Conservation (phyloP, 2,113 vertebrate species). For the Puma concolor region DNA sequence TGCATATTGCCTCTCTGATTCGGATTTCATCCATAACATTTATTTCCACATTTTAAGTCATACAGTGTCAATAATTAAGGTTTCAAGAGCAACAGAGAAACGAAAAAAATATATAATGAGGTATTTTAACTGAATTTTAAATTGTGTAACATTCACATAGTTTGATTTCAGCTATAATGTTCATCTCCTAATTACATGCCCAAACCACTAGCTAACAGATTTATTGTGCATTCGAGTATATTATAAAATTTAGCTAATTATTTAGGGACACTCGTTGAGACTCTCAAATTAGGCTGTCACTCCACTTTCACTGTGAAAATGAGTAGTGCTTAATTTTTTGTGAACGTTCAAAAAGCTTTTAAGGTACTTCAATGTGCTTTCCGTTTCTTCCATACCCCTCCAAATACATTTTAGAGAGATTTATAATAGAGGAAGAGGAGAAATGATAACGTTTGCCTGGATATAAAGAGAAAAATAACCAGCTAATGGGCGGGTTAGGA, state of each 20-base stretch:
- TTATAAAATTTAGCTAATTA: neutral
- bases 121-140: slow-evolving; percentile 41
- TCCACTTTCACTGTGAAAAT: neutral
- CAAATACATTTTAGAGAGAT: neutral
- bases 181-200: neutral
- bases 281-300: neutral
- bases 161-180: slow-evolving; percentile 28
- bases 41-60: neutral
- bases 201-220: slow-evolving; percentile 30
- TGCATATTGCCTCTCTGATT: neutral
- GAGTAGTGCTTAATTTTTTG: neutral
- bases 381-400: neutral
- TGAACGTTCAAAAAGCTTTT: neutral
- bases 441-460: neutral
- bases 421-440: neutral
- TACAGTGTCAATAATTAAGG: neutral
- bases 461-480: neutral
- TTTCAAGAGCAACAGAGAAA: neutral
- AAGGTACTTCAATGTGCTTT: neutral
- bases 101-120: neutral
- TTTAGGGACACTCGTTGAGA: neutral
- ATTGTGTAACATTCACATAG: neutral
- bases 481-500: neutral
- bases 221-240: neutral
- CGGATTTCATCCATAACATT: neutral